Evolutionary conservation across 2,113 vertebrate genomes (phyloP), one percentile per base, ranked within the genome.

Genomic region (Mirza zaza): DNA sequence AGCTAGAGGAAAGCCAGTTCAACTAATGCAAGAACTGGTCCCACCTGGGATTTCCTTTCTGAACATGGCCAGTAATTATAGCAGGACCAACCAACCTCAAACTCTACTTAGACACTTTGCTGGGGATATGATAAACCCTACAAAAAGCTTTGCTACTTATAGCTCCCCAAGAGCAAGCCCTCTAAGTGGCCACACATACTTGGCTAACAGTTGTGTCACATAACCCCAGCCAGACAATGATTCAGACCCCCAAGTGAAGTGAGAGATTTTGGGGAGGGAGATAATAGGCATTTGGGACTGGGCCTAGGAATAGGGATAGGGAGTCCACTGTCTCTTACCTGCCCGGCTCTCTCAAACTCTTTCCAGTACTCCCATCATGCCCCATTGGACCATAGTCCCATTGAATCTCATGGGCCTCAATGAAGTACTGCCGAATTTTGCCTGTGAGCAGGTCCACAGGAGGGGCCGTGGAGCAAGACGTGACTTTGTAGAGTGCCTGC

Each of bases 401-500:
- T 76, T 77, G 97, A 70, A 98, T 95, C 2, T 99, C 99, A 96
- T 98, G 98, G 13, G 98, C 98, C 27, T 98, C 97, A 57, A 99
- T 98, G 97, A 97, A 99, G 85, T 99, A 99, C 50, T 91, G 96
- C 25, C 98, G 98, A 76, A 98, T 90, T 87, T 70, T 98, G 52
- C 98, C 99, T 2, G 81, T 85, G 71, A 98, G 97, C 39, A 48
- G 8, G 21, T 96, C 8, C 4, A 73, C 73, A 0, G 17, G 59
- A 52, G 95, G 82, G 75, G 77, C 70, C 48, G 0, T 55, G 77
- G 98, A 98, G 42, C 99, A 99, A 75, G 91, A 96, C 6, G 97
- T 97, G 87, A 99, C 98, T n/a, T 98, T 97, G 18, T 98, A 99
- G 45, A 99, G 77, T 2, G 98, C 99, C 23, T 29, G 98, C 99